Conservation (phyloP, 2,797 vertebrate species). For the Lacerta viridis region DNA sequence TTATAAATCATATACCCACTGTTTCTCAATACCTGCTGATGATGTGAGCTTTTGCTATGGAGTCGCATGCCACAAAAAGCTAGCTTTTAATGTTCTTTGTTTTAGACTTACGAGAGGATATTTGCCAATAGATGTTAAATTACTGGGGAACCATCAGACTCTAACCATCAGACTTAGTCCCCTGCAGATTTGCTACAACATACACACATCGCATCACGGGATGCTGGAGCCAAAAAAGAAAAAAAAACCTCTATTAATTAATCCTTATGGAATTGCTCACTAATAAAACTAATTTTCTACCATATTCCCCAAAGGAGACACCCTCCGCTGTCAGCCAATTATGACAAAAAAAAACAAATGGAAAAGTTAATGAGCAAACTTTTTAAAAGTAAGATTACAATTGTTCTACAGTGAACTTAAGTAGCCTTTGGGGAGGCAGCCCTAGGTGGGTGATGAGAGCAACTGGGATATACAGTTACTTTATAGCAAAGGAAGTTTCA, state of each 20-base stretch:
- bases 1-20: too few species aligned
- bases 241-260: not conserved
- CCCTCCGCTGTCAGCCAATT: slow-evolving; percentile 3
- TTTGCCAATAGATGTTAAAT: not conserved
- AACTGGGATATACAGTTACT: not conserved
- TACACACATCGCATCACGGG: not conserved
- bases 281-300: slow-evolving; percentile 4
- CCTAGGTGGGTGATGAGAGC: too few species aligned
- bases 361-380: slow-evolving; percentile 42
- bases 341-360: slow-evolving; percentile 3
- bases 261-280: not conserved
- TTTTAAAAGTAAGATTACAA: slow-evolving; percentile 11
- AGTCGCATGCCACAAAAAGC: not conserved
- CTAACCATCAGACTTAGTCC: not conserved
- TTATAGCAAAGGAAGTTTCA: not conserved
- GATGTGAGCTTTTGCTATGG: not conserved
- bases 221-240: not conserved
- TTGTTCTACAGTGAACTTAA: not conserved
- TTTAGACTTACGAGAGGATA: not conserved
- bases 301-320: not conserved
- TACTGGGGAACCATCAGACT: not conserved
- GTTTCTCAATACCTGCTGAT: not conserved
- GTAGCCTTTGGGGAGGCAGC: slow-evolving; percentile 3
- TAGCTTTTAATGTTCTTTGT: not conserved
- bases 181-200: slow-evolving; percentile 1